These are phyloP conservation scores for Meda fulgida DNA, from an alignment of 2,797 vertebrate species.

Conservation along the genomic window DNA sequence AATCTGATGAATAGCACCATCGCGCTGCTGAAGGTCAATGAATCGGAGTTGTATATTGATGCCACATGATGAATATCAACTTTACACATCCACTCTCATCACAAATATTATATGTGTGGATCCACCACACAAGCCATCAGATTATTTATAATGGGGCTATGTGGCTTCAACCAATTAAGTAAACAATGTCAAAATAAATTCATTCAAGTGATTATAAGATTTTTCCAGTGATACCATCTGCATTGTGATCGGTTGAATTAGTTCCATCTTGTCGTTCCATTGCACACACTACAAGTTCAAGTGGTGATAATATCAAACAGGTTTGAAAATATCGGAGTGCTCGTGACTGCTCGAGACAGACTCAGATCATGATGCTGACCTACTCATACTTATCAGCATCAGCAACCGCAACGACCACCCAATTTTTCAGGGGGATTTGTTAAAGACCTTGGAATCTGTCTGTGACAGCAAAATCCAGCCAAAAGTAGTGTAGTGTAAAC, in stretches of 20 bases:
- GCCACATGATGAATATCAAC: not conserved
- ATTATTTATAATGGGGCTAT: not conserved
- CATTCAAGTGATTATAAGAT: no score
- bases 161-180: not conserved
- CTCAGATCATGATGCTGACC: not conserved
- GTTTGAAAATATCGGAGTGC: not conserved
- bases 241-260: no score
- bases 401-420: not conserved
- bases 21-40: not conserved
- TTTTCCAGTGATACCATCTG: no score
- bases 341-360: not conserved
- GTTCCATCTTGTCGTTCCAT: not conserved
- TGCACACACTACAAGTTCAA: not conserved
- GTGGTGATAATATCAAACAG: not conserved
- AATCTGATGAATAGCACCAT: constrained; percentile 13
- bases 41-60: not conserved
- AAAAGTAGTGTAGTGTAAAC: not conserved
- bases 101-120: not conserved
- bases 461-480: not conserved
- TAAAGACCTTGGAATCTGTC: not conserved
- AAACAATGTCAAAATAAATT: no score
- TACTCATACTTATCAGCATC: not conserved
- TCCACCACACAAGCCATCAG: not conserved
- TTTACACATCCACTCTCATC: not conserved
- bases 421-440: not conserved